Evolutionary conservation across 1,140 invertebrate species (phyloP).

Genomic region (Monochamus saltuarius): DNA sequence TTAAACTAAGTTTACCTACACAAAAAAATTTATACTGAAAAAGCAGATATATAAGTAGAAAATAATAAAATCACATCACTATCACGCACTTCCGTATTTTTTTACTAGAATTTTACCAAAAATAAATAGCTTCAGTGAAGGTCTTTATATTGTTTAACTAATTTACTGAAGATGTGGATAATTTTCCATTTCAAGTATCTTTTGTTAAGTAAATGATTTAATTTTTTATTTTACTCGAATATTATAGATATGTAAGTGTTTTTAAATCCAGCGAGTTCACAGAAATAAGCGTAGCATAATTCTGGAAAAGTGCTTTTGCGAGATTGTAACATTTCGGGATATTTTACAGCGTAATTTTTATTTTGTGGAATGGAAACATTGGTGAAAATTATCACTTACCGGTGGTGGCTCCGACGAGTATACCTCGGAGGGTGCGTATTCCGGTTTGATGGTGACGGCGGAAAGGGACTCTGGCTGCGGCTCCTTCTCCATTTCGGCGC

Average conservation of each 20-base stretch:
- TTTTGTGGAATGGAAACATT: neutral
- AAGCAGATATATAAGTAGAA: no score
- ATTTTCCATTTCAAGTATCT: neutral
- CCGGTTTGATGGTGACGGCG: conserved; percentile 11
- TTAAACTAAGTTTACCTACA: no score
- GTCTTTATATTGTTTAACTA: neutral
- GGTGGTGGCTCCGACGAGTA: conserved; percentile 11
- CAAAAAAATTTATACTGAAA: no score
- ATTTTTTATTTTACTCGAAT: conserved; percentile 2
- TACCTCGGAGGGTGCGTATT: conserved; percentile 13
- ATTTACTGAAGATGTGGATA: neutral
- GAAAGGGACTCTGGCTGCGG: conserved; percentile 5
- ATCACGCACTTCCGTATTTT: no score
- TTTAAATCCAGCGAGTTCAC: neutral
- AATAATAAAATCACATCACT: no score
- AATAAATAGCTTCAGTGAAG: neutral
- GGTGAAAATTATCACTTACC: neutral
- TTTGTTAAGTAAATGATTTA: neutral
- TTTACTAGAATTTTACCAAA: neutral
- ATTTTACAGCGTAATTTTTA: neutral
- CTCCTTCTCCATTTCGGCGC: conserved; percentile 11
- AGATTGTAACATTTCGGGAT: neutral
- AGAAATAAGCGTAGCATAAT: neutral
- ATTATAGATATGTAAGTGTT: conserved; percentile 2
- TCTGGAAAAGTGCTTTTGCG: neutral